Percentiles rank a stretch among this genome's conserved stretches.
Conservation (phyloP, 2,888 invertebrate species). For the Abscondita cerata region DNA sequence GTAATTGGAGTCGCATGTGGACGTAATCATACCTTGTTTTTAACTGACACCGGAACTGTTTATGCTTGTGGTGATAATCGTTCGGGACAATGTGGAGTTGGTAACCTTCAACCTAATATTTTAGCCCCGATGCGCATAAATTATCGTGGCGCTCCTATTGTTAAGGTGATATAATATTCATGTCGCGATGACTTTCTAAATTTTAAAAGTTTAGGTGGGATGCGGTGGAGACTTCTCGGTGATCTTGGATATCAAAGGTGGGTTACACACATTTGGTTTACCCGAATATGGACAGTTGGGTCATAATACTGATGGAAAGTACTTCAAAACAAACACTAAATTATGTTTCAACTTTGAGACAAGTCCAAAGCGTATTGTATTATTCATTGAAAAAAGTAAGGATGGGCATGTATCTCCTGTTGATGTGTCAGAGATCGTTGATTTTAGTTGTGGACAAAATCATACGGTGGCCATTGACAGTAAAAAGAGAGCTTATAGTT, state of each 20-base stretch:
- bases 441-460: constrained; percentile 90
- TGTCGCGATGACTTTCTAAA: no score
- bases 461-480: constrained; percentile 92
- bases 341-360: constrained; percentile 86
- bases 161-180: constrained; percentile 75
- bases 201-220: constrained; percentile 64
- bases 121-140: constrained; percentile 69
- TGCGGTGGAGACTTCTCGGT: constrained; percentile 94
- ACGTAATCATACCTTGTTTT: constrained; percentile 84
- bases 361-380: constrained; percentile 81
- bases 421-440: constrained; percentile 85
- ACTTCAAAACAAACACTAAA: constrained; percentile 89
- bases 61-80: constrained; percentile 93
- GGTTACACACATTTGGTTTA: constrained; percentile 88
- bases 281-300: constrained; percentile 93
- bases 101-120: constrained; percentile 66
- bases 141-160: constrained; percentile 83
- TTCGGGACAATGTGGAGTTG: constrained; percentile 90
- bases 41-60: constrained; percentile 86
- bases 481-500: constrained; percentile 87
- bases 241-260: constrained; percentile 88
- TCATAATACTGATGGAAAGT: constrained; percentile 95
- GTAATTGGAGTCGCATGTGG: constrained; percentile 89
- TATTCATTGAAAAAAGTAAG: constrained; percentile 88
- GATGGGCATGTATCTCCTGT: constrained; percentile 85